These are phyloP conservation scores for Diabrotica undecimpunctata DNA, from an alignment of 1,140 invertebrate species.

Conservation along the genomic window DNA sequence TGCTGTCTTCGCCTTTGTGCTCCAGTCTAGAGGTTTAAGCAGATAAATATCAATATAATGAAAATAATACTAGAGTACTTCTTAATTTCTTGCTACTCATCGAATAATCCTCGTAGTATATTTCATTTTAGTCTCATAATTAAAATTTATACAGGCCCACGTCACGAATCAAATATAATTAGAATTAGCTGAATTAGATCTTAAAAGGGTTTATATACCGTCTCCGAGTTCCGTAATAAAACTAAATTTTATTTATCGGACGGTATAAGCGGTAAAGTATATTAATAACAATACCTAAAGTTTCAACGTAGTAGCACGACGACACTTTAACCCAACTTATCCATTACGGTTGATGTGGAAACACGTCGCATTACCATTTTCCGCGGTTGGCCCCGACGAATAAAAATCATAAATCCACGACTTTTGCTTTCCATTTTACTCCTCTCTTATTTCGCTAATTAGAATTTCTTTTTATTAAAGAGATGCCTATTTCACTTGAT, in stretches of 20 bases:
- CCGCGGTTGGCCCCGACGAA: conserved; percentile 28
- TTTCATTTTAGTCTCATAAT: too few relatives aligned
- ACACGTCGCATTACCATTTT: conserved; percentile 39
- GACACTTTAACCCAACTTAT: conserved; percentile 34
- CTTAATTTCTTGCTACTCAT: too few relatives aligned
- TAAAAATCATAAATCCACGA: conserved; percentile 37
- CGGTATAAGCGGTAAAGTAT: conserved; percentile 12
- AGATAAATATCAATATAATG: too few relatives aligned
- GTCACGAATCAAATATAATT: too few relatives aligned
- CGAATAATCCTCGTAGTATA: too few relatives aligned
- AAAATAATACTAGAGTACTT: too few relatives aligned
- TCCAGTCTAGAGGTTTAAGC: too few relatives aligned
- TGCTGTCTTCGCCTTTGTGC: too few relatives aligned
- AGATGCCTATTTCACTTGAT: too few relatives aligned
- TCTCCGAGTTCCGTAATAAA: conserved; percentile 5
- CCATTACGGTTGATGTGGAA: conserved; percentile 37
- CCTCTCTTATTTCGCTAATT: conserved; percentile 11
- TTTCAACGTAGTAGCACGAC: background rate
- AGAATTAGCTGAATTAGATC: too few relatives aligned
- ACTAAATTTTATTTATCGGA: conserved; percentile 22
- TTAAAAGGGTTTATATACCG: too few relatives aligned
- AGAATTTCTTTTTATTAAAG: conserved; percentile 11
- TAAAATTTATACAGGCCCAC: too few relatives aligned
- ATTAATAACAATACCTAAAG: background rate
- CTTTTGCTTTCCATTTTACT: conserved; percentile 9